Base-by-base conservation (phyloP, 2,797 vertebrate species). In the Syncerus caffer region DNA sequence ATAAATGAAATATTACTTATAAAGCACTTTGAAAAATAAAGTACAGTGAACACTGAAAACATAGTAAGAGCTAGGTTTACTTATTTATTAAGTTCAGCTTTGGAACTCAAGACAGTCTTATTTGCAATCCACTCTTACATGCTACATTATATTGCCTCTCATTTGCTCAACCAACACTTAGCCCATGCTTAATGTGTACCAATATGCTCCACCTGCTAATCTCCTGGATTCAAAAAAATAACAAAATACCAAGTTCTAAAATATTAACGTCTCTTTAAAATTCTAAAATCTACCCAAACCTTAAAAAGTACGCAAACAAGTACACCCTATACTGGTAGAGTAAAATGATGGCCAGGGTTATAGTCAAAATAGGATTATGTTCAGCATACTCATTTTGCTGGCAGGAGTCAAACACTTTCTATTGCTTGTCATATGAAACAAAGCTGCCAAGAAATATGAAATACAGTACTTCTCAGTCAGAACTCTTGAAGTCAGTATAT, bases 161-260 rank as follows among this genome's bases (percentile, higher is more conserved):
- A 67, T 62, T 64, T 34, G 38, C 55, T 96, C 55, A 82, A 34
- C 2, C 84, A 87, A 47, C 58, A 71, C 38, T 94, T 84, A 85
- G 84, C 27, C 51, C 42, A 38, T 38, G 62, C 17, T 64, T 85
- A 15, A 15, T 79, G 27, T 64, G n/a, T 47, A 88, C 31, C 29
- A 58, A 55, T 25, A 67, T 31, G 55, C 25, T 87, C 21, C 10
- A 57, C 42, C 45, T 45, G 53, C 10, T 31, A 58, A 57, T 58
- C 76, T 74, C 53, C 31, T 87, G n/a, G 76, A 93, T 85, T 95
- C 88, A 45, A 57, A 79, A 96, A 96, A 95, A 67, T 58, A 51
- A 76, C 38, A 88, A 78, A 95, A 92, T 11, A 71, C 31, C 79
- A 79, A 67, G 29, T 80, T 95, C 21, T 38, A 76, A 78, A 94